These are phyloP conservation scores for Willisornis vidua DNA, from an alignment of 2,113 vertebrate species.

Conservation along the genomic window DNA sequence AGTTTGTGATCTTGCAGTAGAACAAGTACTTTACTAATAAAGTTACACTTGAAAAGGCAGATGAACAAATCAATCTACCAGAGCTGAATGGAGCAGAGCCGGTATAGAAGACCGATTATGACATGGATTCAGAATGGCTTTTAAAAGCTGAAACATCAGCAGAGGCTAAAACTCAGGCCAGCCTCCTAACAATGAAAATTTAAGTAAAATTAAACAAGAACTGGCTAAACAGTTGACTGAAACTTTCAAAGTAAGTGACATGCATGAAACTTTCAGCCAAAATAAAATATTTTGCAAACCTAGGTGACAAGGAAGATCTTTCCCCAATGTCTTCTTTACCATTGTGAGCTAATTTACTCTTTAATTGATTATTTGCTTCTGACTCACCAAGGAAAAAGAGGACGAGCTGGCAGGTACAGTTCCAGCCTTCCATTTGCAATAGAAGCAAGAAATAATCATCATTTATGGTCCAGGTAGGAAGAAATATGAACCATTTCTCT, in stretches of 20 bases:
- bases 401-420: not conserved
- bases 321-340: not conserved
- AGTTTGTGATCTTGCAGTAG: not conserved
- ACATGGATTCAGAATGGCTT: not conserved
- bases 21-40: not conserved
- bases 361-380: not conserved
- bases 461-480: not conserved
- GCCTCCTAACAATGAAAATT: not conserved
- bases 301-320: not conserved
- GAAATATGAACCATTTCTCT: accelerated
- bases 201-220: not conserved
- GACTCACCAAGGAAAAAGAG: not conserved
- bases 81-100: not conserved
- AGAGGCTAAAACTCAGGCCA: not conserved
- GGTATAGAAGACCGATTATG: not conserved
- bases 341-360: not conserved
- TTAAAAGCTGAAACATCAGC: not conserved
- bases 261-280: not conserved
- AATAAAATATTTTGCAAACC: not conserved
- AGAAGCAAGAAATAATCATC: not conserved
- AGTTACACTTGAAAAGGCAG: not conserved
- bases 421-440: not conserved
- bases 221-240: not conserved
- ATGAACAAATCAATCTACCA: not conserved
- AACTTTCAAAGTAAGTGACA: not conserved